Percentiles rank a stretch among this genome's conserved stretches.
Conservation (phyloP, 2,113 vertebrate species). For the Aphelocoma coerulescens region DNA sequence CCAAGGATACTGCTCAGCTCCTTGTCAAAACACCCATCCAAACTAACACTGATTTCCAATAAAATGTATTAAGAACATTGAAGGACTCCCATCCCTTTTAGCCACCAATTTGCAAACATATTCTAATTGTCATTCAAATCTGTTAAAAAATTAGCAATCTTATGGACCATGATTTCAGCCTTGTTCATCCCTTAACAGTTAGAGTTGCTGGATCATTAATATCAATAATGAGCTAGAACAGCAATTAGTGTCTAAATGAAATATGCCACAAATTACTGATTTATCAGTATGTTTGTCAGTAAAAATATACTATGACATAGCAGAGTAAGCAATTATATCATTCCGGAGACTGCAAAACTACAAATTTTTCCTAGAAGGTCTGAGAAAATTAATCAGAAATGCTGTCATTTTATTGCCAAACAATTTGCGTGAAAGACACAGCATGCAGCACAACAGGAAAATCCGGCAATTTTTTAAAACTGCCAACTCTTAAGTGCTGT, state of each 20-base stretch:
- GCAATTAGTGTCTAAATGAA: constrained; percentile 62
- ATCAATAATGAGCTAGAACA: constrained; percentile 69
- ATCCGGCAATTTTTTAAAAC: neutral
- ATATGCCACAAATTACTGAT: constrained; percentile 40
- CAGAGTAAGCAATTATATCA: neutral
- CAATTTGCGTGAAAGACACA: neutral
- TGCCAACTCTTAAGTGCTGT: neutral
- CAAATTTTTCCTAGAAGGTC: neutral
- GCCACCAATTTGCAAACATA: neutral
- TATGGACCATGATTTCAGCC: constrained; percentile 49
- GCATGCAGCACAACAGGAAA: neutral
- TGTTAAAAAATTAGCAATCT: constrained; percentile 51
- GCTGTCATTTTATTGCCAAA: neutral
- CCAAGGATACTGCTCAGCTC: neutral
- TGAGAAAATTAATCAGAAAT: neutral
- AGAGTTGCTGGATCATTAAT: constrained; percentile 69
- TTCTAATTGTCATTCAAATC: constrained; percentile 63
- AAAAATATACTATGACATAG: neutral
- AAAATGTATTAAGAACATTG: constrained; percentile 19
- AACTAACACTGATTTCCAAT: constrained; percentile 20
- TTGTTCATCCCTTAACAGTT: constrained; percentile 65
- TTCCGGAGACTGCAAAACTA: neutral
- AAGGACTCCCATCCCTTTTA: constrained; percentile 37
- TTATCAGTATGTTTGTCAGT: constrained; percentile 42
- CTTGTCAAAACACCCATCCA: neutral